Percentiles rank a stretch among this genome's conserved stretches.
Evolutionary conservation across 2,113 vertebrate species (phyloP).

Genomic region (Megaleporinus macrocephalus): DNA sequence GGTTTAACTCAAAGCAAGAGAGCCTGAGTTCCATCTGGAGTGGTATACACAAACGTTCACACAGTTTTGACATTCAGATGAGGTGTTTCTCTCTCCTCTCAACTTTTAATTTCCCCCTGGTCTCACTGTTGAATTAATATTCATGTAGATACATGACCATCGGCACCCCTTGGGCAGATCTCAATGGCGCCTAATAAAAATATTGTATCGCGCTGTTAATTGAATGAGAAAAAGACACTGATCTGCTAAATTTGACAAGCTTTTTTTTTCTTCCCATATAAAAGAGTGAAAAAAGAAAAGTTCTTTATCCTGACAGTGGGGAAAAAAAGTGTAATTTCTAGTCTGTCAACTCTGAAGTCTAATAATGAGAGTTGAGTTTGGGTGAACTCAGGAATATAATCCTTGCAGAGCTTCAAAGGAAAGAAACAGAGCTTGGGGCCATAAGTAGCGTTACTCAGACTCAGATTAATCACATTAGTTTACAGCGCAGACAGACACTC

Average conservation of each 20-base stretch:
- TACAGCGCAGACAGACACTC: neutral
- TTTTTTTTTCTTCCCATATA: neutral
- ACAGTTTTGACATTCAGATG: conserved; percentile 5
- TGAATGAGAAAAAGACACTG: conserved; percentile 31
- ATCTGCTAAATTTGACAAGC: conserved; percentile 40
- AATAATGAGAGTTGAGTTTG: conserved; percentile 22
- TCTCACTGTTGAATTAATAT: conserved; percentile 23
- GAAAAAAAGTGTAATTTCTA: conserved; percentile 10
- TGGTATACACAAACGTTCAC: neutral
- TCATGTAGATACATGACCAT: conserved; percentile 49
- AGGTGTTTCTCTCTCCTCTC: conserved; percentile 15
- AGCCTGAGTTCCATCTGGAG: conserved; percentile 2
- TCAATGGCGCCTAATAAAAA: conserved; percentile 34
- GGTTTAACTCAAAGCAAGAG: neutral
- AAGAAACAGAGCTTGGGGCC: neutral
- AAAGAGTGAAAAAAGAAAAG: neutral
- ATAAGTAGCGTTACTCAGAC: neutral
- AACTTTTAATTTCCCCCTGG: conserved; percentile 45
- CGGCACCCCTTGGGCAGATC: conserved; percentile 23
- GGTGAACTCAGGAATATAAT: neutral
- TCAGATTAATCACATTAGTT: neutral
- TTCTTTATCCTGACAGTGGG: neutral
- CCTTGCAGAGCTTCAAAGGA: neutral
- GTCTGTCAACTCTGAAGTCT: neutral
- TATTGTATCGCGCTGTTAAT: conserved; percentile 45